Conservation (phyloP, 2,797 vertebrate genomes). For the Hypotaenidia philippensis region DNA sequence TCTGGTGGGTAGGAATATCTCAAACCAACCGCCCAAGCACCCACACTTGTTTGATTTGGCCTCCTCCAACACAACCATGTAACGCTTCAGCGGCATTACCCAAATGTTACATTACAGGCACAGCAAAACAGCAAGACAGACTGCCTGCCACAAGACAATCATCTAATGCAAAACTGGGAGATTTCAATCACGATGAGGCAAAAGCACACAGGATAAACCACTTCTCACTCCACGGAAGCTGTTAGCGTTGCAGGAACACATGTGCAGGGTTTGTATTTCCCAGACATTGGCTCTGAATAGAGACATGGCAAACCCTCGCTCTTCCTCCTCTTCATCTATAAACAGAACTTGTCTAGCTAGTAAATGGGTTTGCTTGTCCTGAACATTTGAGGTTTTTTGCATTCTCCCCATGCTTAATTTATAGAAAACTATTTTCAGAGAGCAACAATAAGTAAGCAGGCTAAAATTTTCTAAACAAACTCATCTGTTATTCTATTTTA, state of each 20-base stretch:
- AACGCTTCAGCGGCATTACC: background rate
- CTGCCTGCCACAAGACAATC: background rate
- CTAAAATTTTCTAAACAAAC: background rate
- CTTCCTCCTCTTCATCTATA: background rate
- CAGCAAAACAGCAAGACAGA: background rate
- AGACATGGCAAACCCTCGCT: background rate
- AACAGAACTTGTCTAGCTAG: background rate
- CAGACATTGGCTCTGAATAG: background rate
- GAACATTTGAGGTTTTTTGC: background rate
- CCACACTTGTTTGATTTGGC: background rate
- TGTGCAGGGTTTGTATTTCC: background rate
- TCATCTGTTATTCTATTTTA: background rate
- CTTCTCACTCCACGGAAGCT: background rate
- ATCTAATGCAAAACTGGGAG: background rate
- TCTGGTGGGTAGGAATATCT: background rate
- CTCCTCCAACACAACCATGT: fast-evolving
- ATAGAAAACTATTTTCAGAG: background rate
- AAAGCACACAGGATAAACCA: background rate
- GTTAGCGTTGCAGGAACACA: background rate
- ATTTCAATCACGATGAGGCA: background rate
- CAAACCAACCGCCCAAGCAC: background rate
- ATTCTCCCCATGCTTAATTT: background rate
- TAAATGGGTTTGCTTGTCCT: background rate
- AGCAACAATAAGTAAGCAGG: background rate
- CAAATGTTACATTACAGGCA: background rate